Evolutionary conservation across 2,888 invertebrate species (phyloP), one percentile per base, ranked within the genome.

Genomic region (Xestia ashworthii): DNA sequence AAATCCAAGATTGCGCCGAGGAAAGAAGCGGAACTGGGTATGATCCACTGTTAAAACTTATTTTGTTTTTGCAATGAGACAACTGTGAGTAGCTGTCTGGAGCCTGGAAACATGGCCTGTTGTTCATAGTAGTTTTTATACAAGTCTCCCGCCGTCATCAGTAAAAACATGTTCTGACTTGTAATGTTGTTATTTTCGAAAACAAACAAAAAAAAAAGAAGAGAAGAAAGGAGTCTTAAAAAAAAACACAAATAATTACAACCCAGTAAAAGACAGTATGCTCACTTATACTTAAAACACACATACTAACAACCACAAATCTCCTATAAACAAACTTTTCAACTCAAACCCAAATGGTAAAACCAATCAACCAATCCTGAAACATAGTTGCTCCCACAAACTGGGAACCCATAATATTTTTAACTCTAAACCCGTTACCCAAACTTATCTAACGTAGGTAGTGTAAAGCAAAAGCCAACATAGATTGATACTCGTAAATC

Each of bases 401-500:
- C 32, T 53, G 14, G 19, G 19, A 14, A 44, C 46, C n/a, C 22
- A 41, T 9, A 64, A 75, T 76, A 79, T 75, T 69, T 76, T 58
- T 19, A 55, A 69, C 25, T 12, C 48, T 48, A 46, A 60, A 75
- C 48, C 83, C 55, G 48, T 55, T 16, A 79, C 14, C 46, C 65
- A 74, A 81, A 79, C 78, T 67, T 76, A 76, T 58, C 65, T 74
- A 80, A 78, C 72, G 72, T 66, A 70, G 75, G 75, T 66, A 71
- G 73, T 86, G 84, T 81, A 85, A 87, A 86, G 80, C 79, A 84
- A 85, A 88, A 87, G 82, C 81, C 83, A 82, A 74, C 76, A 85
- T 74, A 83, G 86, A 85, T 88, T 87, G 87, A 86, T 87, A 82
- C 78, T 74, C 80, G 80, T 87, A 89, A 91, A 90, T 87, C 89